Conservation (phyloP, 2,888 invertebrate species). For the Oegoconia quadripuncta region DNA sequence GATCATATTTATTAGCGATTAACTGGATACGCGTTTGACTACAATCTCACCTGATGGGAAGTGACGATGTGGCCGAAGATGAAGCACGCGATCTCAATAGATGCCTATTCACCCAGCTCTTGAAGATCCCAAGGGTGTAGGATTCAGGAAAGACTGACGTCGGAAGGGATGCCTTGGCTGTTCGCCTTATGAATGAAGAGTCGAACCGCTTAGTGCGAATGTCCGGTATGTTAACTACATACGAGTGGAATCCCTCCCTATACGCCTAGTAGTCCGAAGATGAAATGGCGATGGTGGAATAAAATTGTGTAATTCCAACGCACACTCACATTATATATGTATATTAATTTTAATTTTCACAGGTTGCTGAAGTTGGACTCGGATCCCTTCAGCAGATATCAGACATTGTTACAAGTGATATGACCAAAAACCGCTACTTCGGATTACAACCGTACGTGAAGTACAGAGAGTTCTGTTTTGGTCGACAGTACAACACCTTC, state of each 20-base stretch:
- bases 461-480: conserved; percentile 87
- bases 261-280: background rate
- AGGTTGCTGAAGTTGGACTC: conserved; percentile 31
- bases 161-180: too few species aligned
- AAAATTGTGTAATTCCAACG: background rate
- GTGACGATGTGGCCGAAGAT: too few species aligned
- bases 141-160: too few species aligned
- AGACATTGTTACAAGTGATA: conserved; percentile 34
- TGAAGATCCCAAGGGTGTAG: too few species aligned
- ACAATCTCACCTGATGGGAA: background rate
- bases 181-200: too few species aligned
- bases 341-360: conserved; percentile 7
- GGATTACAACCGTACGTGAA: conserved; percentile 92
- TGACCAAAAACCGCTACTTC: conserved; percentile 81
- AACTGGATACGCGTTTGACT: background rate
- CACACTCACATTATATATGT: background rate
- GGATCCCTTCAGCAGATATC: conserved; percentile 29
- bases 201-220: too few species aligned
- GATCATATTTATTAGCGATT: too few species aligned
- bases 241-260: too few species aligned
- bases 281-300: background rate
- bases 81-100: too few species aligned
- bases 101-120: too few species aligned
- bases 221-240: too few species aligned
- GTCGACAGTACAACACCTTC: conserved; percentile 82